Evolutionary conservation across 2,888 invertebrate species (phyloP), one percentile per base, ranked within the genome.

Genomic region (Cryptophagus acutangulus): DNA sequence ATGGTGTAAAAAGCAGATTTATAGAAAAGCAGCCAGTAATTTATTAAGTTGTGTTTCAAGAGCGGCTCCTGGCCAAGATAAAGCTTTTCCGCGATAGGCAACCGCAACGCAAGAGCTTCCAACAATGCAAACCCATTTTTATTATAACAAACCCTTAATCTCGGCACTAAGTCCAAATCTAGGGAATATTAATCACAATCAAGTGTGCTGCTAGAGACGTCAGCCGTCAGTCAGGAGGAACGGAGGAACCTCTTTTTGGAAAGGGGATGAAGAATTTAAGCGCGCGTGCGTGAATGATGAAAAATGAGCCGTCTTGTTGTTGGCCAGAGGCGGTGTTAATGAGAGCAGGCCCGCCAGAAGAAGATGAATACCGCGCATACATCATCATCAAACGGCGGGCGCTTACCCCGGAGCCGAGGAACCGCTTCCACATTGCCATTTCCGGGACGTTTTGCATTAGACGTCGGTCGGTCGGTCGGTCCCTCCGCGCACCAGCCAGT

Each of bases 161-260:
- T 49, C 49, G 47, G 43, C 55, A 45, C 51, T 49, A 54, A 49
- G 56, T 56, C 58, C 55, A 49, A 59, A 58, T 57, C 59, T 55
- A 36, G 51, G 39, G 58, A 59, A 58, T 62, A 63, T 63, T 63
- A 63, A 63, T 63, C 63, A 62, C 63, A 62, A 62, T 62, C 62
- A 63, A 57, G 57, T 52, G 54, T 50, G 48, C n/a, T n/a, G n/a
- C 51, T 42, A 39, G 44, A 49, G 47, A 51, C 48, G 58, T 55
- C 58, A 59, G 55, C 50, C 55, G 55, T 58, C 60, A 57, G 54
- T 57, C 57, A 43, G 43, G 10, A 33, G 44, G 15, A 33, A 33
- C 31, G 36, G n/a, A 16, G 24, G 5, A 2, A 26, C n/a, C 9
- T n/a, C n/a, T n/a, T n/a, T n/a, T n/a, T n/a, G n/a, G n/a, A n/a